Evolutionary conservation across 2,113 vertebrate genomes (phyloP).

Genomic region (Nyctibius bracteatus): DNA sequence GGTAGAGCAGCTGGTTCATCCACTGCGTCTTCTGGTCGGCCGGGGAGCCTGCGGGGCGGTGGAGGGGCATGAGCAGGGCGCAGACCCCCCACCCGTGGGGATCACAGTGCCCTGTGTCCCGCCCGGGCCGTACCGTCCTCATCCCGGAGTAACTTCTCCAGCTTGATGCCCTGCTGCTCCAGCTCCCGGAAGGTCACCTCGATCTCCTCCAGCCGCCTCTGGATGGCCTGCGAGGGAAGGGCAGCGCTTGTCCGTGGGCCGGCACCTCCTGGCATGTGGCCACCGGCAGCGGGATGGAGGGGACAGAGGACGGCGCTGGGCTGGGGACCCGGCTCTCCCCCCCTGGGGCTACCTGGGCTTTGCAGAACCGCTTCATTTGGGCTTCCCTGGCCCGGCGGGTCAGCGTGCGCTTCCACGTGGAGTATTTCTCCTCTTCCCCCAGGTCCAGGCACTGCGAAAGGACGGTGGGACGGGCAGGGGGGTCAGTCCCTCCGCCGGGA

Average conservation of each 20-base stretch:
- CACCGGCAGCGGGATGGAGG: neutral
- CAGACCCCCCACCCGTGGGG: rapidly evolving
- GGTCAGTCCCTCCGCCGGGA: neutral
- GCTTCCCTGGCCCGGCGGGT: conserved; percentile 79
- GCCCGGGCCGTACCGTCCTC: conserved; percentile 72
- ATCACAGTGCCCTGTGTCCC: rapidly evolving
- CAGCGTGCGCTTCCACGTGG: conserved; percentile 79
- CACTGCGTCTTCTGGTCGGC: conserved; percentile 71
- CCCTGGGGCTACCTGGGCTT: conserved; percentile 81
- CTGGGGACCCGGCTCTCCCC: neutral
- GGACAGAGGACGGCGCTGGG: rapidly evolving
- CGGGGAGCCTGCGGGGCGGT: neutral
- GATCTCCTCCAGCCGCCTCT: conserved; percentile 90
- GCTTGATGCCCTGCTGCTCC: conserved; percentile 80
- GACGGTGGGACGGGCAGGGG: rapidly evolving
- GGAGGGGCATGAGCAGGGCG: neutral
- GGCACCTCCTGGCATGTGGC: neutral
- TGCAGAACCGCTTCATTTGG: conserved; percentile 83
- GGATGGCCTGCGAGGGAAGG: conserved; percentile 78
- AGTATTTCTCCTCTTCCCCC: conserved; percentile 70
- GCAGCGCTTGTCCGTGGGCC: rapidly evolving
- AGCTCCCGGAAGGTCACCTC: conserved; percentile 85
- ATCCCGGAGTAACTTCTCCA: conserved; percentile 81
- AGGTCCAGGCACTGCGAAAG: conserved; percentile 8
- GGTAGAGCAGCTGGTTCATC: conserved; percentile 84